A percentile compares a stretch with the other conserved stretches of the same genome.
Conservation (phyloP, 23 tunicate species). For the Phallusia fumigata region DNA sequence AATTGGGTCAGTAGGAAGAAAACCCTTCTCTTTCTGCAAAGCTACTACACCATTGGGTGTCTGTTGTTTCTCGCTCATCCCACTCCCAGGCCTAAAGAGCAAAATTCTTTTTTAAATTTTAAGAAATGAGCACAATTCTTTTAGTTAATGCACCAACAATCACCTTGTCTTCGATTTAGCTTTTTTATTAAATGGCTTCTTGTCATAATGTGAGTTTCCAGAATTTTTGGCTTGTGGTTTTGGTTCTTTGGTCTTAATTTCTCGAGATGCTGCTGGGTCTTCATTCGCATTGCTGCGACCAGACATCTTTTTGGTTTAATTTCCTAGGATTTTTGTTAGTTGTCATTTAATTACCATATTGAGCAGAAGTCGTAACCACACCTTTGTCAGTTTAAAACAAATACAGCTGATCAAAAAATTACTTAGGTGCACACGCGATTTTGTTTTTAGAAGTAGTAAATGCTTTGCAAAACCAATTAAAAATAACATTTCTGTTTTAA, state of each 20-base stretch:
- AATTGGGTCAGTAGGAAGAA: neutral
- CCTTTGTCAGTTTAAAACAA: too few relatives aligned
- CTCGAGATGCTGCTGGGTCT: neutral
- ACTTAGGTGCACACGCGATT: too few relatives aligned
- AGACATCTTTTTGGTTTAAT: neutral
- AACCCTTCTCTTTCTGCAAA: neutral
- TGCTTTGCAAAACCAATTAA: too few relatives aligned
- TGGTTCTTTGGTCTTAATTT: neutral
- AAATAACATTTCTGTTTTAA: too few relatives aligned
- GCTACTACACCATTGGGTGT: conserved; percentile 7
- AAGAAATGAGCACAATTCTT: too few relatives aligned
- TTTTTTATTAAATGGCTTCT: neutral
- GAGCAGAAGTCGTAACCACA: too few relatives aligned
- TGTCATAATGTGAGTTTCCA: neutral
- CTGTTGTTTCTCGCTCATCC: neutral
- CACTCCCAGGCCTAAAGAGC: neutral
- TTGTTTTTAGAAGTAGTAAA: too few relatives aligned
- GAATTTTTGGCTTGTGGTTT: neutral
- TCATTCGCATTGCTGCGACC: neutral
- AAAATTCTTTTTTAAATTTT: too few relatives aligned
- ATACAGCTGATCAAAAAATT: too few relatives aligned
- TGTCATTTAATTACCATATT: too few relatives aligned
- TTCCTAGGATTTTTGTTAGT: too few relatives aligned
- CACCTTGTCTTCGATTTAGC: neutral
- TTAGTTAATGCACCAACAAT: neutral